Percentiles rank a stretch among this genome's conserved stretches.
These are phyloP conservation scores for Scaptomyza caliginosa DNA, from an alignment of 2,888 invertebrate species.

Conservation along the genomic window DNA sequence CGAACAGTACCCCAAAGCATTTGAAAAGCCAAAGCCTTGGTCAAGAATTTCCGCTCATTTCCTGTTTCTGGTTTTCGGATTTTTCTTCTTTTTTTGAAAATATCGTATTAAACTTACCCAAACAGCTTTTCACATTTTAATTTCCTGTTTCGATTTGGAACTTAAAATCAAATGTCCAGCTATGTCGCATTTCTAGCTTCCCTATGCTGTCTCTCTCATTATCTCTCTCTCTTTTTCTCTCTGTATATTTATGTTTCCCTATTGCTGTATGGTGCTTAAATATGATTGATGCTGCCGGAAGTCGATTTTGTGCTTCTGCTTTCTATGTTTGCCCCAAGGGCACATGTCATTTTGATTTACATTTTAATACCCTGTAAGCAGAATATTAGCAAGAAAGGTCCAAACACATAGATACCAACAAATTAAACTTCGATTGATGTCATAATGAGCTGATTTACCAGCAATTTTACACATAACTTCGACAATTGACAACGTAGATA, in stretches of 20 bases:
- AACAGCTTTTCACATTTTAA: conserved; percentile 68
- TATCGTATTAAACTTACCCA: conserved; percentile 38
- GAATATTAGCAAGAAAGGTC: not conserved
- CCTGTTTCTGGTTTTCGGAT: conserved; percentile 19
- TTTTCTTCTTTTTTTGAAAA: conserved; percentile 7
- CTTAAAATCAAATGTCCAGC: conserved; percentile 36
- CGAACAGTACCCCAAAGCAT: conserved; percentile 7
- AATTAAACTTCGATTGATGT: too few relatives aligned
- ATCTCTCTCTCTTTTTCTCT: not conserved
- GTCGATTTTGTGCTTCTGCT: conserved; percentile 44
- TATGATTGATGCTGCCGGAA: conserved; percentile 73
- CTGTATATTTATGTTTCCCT: conserved; percentile 1
- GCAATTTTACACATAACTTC: too few relatives aligned
- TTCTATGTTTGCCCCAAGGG: conserved; percentile 26
- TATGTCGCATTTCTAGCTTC: not conserved
- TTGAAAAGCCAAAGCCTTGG: not conserved
- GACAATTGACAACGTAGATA: too few relatives aligned
- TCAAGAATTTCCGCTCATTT: conserved; percentile 52
- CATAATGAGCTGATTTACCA: too few relatives aligned
- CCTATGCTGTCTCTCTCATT: not conserved
- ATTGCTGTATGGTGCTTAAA: conserved; percentile 35
- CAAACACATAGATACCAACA: too few relatives aligned
- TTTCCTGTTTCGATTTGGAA: conserved; percentile 55
- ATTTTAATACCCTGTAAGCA: conserved; percentile 18
- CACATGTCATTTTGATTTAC: conserved; percentile 52